A percentile compares a stretch with the other conserved stretches of the same genome.
Evolutionary conservation across 30 jellyfish, hydroid and myxozoan genomes (phyloP).

Genomic region (Chrysaora quinquecirrha): DNA sequence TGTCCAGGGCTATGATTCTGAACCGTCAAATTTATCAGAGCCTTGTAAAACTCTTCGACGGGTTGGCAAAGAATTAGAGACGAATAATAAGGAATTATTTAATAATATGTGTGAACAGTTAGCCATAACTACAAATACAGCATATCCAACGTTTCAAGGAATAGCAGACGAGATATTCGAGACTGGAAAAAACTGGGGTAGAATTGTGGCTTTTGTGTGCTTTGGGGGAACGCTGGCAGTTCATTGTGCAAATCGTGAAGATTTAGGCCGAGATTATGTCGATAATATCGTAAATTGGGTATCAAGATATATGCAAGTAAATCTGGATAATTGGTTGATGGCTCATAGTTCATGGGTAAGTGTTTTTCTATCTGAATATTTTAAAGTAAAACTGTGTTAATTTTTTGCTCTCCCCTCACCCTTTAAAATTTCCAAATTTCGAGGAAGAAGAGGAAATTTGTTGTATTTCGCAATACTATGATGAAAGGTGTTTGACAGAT

Average conservation of each 20-base stretch:
- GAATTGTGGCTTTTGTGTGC: conserved; percentile 88
- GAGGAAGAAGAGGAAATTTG: neutral
- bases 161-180: conserved; percentile 87
- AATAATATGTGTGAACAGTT: conserved; percentile 84
- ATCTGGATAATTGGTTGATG: conserved; percentile 73
- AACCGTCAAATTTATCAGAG: conserved; percentile 54
- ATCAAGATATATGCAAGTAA: conserved; percentile 72
- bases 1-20: conserved; percentile 82
- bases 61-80: conserved; percentile 88
- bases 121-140: conserved; percentile 79
- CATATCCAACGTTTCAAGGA: conserved; percentile 91
- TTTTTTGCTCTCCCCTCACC: neutral
- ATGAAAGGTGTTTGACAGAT: neutral
- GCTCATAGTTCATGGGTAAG: conserved; percentile 92
- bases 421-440: too few species aligned
- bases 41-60: conserved; percentile 81
- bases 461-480: neutral
- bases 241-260: conserved; percentile 79
- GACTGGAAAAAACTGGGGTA: conserved; percentile 91
- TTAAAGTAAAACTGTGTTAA: neutral
- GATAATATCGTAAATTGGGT: conserved; percentile 87
- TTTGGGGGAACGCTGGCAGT: conserved; percentile 87
- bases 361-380: neutral
- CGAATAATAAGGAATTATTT: conserved; percentile 65
- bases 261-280: conserved; percentile 78